Conservation (phyloP, 2,888 invertebrate genomes). For the Habroteleia sp. region DNA sequence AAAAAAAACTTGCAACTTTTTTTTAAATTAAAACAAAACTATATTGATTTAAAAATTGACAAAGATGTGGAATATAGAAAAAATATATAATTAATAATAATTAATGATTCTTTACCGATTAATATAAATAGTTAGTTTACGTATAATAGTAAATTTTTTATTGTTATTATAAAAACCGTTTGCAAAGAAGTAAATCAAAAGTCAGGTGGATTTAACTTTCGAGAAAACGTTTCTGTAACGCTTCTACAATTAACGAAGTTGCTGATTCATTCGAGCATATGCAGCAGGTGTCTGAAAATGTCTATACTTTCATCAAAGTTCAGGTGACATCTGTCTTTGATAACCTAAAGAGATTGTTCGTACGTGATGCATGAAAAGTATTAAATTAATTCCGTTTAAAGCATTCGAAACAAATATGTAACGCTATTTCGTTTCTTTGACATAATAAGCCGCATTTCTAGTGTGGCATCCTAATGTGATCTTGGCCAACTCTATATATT, state of each 20-base stretch:
- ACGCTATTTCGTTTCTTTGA: constrained; percentile 1
- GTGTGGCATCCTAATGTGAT: background rate
- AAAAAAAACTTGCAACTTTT: no score
- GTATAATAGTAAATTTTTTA: no score
- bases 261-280: constrained; percentile 46
- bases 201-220: no score
- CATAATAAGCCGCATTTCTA: background rate
- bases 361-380: constrained; percentile 11
- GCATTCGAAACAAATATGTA: background rate
- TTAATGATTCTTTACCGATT: no score
- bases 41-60: no score
- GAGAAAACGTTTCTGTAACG: no score
- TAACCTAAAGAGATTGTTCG: constrained; percentile 22
- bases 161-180: no score
- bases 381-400: constrained; percentile 10
- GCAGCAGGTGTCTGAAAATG: constrained; percentile 39
- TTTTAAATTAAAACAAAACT: no score
- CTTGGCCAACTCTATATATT: constrained; percentile 18
- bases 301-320: constrained; percentile 22
- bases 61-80: no score
- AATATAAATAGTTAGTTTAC: no score
- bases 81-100: no score
- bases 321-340: constrained; percentile 17
- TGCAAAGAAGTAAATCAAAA: no score
- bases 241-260: constrained; percentile 17